phyloP scores from a whole-genome alignment of 1,140 invertebrate genomes.

The Dinoponera quadriceps region DNA sequence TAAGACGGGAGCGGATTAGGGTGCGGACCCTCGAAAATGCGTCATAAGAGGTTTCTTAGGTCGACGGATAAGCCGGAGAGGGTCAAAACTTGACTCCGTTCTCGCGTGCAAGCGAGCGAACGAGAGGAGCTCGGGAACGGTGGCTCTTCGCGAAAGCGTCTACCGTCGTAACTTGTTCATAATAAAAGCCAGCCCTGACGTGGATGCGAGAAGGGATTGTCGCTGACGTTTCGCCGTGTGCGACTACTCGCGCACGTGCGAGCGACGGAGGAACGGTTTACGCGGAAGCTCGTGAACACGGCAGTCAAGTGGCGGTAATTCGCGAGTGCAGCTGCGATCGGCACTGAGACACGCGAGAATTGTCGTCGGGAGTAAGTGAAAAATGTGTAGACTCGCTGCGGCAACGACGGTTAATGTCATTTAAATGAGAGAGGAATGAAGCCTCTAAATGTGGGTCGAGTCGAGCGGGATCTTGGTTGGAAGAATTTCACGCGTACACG shows the following conservation, averaged over 20 bases:
- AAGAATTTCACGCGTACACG: no score
- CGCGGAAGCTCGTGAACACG: no score
- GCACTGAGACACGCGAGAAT: no score
- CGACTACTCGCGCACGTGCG: no score
- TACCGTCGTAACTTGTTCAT: conserved; percentile 24
- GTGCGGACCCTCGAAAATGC: background rate
- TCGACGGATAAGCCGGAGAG: background rate
- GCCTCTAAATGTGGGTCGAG: no score
- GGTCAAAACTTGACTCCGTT: background rate
- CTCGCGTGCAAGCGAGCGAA: background rate
- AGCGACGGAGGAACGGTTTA: conserved; percentile 12
- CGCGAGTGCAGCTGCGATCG: no score
- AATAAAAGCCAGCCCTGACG: conserved; percentile 40
- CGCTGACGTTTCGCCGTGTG: conserved; percentile 20
- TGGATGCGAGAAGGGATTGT: conserved; percentile 28
- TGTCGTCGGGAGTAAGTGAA: no score
- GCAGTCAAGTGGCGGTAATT: no score
- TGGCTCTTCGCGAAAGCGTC: background rate
- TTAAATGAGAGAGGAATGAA: no score
- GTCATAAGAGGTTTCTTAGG: background rate
- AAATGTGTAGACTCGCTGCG: no score
- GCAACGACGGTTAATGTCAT: no score
- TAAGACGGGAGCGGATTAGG: background rate
- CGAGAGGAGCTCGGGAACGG: background rate
- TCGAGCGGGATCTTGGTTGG: no score